These are phyloP conservation scores for Hyperoplus immaculatus DNA, from an alignment of 2,797 vertebrate species.

Conservation along the genomic window DNA sequence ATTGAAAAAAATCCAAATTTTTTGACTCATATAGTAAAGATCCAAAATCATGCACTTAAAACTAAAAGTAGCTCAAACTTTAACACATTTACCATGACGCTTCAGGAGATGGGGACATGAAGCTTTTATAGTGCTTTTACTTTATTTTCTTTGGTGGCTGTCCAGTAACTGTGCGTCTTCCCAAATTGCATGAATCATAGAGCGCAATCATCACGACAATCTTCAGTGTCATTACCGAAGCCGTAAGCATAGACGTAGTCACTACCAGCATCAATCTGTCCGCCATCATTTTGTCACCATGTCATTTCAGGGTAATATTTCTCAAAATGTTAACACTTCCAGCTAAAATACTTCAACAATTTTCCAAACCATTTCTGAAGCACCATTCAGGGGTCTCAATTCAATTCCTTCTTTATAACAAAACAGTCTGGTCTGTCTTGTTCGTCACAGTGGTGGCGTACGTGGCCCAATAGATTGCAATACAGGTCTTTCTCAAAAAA, in stretches of 20 bases:
- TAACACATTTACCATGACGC: neutral
- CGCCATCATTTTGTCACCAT: constrained; percentile 5
- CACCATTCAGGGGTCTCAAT: neutral
- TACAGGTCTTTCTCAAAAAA: neutral
- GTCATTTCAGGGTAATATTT: constrained; percentile 13
- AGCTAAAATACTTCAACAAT: neutral
- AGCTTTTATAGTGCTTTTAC: neutral
- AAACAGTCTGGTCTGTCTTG: neutral
- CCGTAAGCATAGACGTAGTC: neutral
- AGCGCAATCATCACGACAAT: neutral
- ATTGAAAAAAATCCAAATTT: neutral
- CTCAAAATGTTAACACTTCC: neutral
- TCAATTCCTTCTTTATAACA: neutral
- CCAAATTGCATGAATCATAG: neutral
- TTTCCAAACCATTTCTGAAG: neutral
- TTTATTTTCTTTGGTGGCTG: neutral
- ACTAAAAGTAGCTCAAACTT: neutral
- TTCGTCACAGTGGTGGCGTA: neutral
- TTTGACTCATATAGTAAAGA: neutral
- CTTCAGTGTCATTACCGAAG: neutral
- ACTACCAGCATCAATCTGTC: neutral
- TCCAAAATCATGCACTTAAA: neutral
- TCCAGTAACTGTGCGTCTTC: neutral
- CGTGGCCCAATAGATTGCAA: neutral
- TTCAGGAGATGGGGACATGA: neutral